Percentiles rank a stretch among this genome's conserved stretches.
Evolutionary conservation across 2,888 invertebrate species (phyloP).

Genomic region (Eupithecia abbreviata): DNA sequence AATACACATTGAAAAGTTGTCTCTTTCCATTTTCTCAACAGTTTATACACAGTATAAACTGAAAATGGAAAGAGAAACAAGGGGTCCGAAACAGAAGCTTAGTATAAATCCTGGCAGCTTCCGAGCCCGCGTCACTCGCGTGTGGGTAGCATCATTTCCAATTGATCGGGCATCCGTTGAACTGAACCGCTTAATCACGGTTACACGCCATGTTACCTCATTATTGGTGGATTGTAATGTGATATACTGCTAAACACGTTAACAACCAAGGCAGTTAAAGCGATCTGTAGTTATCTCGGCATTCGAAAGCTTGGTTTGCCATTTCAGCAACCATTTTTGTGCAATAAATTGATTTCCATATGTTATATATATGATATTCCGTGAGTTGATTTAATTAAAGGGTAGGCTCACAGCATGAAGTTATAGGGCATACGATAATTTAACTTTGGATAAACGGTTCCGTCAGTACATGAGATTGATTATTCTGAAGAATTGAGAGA

Average conservation of each 20-base stretch:
- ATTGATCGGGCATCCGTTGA: conserved; percentile 67
- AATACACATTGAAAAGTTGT: no score
- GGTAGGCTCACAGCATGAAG: background rate
- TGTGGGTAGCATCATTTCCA: conserved; percentile 62
- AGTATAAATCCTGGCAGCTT: conserved; percentile 56
- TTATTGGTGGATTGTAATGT: conserved; percentile 52
- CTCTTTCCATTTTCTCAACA: no score
- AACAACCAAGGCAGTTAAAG: conserved; percentile 20
- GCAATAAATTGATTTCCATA: background rate
- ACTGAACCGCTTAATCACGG: conserved; percentile 67
- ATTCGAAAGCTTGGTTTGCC: background rate
- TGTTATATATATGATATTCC: background rate
- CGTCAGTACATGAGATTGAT: background rate
- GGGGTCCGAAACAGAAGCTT: conserved; percentile 43
- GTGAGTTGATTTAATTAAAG: background rate
- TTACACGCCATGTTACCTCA: conserved; percentile 60
- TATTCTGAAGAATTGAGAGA: background rate
- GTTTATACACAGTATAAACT: conserved; percentile 20
- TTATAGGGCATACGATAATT: background rate
- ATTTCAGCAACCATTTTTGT: background rate
- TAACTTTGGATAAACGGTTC: background rate
- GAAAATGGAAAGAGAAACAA: conserved; percentile 26
- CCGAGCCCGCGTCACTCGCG: conserved; percentile 45
- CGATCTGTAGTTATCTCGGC: background rate
- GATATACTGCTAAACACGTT: conserved; percentile 44